Evolutionary conservation across 2,888 invertebrate genomes (phyloP).

Genomic region (Drosophila incognita): DNA sequence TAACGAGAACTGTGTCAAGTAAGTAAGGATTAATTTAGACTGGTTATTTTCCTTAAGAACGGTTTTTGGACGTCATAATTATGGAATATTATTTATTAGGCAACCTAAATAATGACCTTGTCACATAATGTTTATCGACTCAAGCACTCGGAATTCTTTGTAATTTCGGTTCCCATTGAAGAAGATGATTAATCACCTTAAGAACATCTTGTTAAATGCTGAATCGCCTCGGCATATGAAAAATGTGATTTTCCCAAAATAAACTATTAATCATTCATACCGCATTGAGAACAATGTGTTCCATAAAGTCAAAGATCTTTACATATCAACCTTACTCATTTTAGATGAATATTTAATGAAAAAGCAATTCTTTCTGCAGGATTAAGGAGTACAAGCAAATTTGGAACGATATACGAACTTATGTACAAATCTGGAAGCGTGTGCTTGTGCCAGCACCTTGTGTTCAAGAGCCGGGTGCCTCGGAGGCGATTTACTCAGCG

Average conservation of each 20-base stretch:
- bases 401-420: conserved; percentile 89
- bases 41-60: background rate
- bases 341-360: background rate
- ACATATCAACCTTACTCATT: background rate
- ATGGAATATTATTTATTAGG: background rate
- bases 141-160: background rate
- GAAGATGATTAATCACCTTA: conserved; percentile 1
- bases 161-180: background rate
- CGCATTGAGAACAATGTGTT: background rate
- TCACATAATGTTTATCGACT: background rate
- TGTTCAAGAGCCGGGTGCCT: conserved; percentile 89
- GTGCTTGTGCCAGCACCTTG: conserved; percentile 90
- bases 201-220: background rate
- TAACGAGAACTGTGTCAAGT: conserved; percentile 88
- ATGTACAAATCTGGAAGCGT: conserved; percentile 88
- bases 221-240: background rate
- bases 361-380: conserved; percentile 84
- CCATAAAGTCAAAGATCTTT: background rate
- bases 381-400: conserved; percentile 89
- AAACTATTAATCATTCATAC: background rate
- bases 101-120: background rate
- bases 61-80: background rate
- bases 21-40: conserved; percentile 67
- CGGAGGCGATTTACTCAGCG: conserved; percentile 88
- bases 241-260: background rate